Percentiles rank a stretch among this genome's conserved stretches.
These are phyloP conservation scores for Episyrphus balteatus DNA, from an alignment of 1,140 invertebrate genomes.

Conservation along the genomic window DNA sequence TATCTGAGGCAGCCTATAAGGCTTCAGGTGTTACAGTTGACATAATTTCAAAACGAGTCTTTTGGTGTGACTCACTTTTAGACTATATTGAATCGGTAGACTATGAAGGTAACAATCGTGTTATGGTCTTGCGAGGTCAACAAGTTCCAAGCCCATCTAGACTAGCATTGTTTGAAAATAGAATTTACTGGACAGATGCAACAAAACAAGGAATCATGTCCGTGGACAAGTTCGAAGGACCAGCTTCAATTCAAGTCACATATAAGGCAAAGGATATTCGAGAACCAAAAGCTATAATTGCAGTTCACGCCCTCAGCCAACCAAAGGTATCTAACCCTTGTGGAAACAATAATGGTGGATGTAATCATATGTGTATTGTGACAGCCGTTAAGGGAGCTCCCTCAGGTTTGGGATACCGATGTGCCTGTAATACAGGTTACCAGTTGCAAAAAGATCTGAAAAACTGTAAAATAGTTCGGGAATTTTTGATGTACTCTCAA, in stretches of 20 bases:
- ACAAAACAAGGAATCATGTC: constrained; percentile 90
- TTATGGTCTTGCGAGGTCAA: constrained; percentile 67
- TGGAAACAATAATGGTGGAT: constrained; percentile 77
- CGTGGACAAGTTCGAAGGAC: constrained; percentile 78
- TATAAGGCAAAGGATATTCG: constrained; percentile 68
- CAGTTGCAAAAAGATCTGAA: constrained; percentile 61
- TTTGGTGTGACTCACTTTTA: constrained; percentile 91
- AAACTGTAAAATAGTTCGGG: constrained; percentile 74
- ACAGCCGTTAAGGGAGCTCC: constrained; percentile 63
- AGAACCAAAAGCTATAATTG: constrained; percentile 76
- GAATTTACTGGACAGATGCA: constrained; percentile 90
- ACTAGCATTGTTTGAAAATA: constrained; percentile 79
- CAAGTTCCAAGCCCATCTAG: constrained; percentile 78
- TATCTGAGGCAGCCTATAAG: constrained; percentile 82
- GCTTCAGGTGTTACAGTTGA: constrained; percentile 78
- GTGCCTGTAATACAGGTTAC: constrained; percentile 89
- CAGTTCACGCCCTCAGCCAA: constrained; percentile 68
- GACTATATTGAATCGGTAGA: constrained; percentile 97
- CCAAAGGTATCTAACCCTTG: constrained; percentile 76
- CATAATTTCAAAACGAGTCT: constrained; percentile 77
- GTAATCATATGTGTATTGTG: constrained; percentile 92
- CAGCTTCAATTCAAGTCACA: constrained; percentile 62
- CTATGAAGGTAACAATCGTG: constrained; percentile 76
- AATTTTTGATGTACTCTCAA: constrained; percentile 95
- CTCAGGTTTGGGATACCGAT: constrained; percentile 78